Evolutionary conservation across 1,140 invertebrate genomes (phyloP).

Genomic region (Cherax quadricarinatus): DNA sequence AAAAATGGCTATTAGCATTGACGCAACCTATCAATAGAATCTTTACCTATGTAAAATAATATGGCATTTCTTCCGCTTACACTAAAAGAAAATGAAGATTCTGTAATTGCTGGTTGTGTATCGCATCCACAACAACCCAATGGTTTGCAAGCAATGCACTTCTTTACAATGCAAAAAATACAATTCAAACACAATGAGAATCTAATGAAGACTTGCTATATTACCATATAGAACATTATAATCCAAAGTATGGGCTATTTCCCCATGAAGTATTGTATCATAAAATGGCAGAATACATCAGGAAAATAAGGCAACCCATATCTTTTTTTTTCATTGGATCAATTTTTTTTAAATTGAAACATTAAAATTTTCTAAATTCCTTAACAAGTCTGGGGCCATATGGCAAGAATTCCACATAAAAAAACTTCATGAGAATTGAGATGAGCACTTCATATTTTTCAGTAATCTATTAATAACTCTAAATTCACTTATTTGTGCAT

Average conservation of each 20-base stretch:
- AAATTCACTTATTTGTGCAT: not conserved
- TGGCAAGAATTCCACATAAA: no score
- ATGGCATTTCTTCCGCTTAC: not conserved
- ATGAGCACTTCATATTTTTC: no score
- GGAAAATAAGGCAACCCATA: not conserved
- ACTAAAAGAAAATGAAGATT: not conserved
- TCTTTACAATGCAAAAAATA: not conserved
- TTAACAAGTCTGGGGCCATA: not conserved
- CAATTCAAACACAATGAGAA: not conserved
- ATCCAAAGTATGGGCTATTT: not conserved
- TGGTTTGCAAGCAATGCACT: not conserved
- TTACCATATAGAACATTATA: not conserved
- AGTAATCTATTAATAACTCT: no score
- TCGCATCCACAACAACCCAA: not conserved
- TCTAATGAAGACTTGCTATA: not conserved
- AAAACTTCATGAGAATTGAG: no score
- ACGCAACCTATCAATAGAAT: not conserved
- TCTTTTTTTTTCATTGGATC: not conserved
- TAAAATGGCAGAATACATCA: not conserved
- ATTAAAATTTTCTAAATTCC: not conserved
- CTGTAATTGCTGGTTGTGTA: not conserved
- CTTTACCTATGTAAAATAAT: not conserved
- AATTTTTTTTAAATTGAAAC: not conserved
- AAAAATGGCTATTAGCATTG: not conserved
- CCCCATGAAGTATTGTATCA: not conserved